Percentiles rank a stretch among this genome's conserved stretches.
Evolutionary conservation across 2,797 vertebrate genomes (phyloP).

Genomic region (Pelodytes ibericus): DNA sequence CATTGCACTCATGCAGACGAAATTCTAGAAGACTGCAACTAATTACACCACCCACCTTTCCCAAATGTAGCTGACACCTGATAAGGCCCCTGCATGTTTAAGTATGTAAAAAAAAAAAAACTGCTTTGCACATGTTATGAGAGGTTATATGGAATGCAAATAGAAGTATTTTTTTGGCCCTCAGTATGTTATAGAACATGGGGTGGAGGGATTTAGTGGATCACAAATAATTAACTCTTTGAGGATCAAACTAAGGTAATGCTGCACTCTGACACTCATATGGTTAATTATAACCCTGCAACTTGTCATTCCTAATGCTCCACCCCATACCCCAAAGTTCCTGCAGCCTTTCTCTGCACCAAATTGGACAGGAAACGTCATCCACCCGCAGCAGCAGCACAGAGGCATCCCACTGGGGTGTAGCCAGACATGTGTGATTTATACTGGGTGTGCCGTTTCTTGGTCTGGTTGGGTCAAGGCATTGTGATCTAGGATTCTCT

Average conservation of each 20-base stretch:
- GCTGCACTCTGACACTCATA: neutral
- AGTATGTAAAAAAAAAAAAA: neutral
- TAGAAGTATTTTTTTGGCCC: no score
- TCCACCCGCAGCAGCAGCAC: conserved; percentile 15
- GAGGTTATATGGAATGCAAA: no score
- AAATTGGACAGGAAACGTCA: conserved; percentile 23
- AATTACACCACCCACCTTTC: conserved; percentile 21
- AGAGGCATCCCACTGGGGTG: conserved; percentile 6
- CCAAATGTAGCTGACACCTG: conserved; percentile 28
- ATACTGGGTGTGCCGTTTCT: neutral
- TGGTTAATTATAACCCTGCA: conserved; percentile 2
- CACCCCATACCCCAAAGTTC: conserved; percentile 31
- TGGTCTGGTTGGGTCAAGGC: conserved; percentile 11
- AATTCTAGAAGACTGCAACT: conserved; percentile 41
- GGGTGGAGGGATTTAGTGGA: neutral
- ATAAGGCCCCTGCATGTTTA: conserved; percentile 21
- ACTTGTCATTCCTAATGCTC: conserved; percentile 13
- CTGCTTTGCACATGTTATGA: conserved; percentile 3
- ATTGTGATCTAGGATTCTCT: neutral
- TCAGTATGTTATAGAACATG: no score
- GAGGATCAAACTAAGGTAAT: neutral
- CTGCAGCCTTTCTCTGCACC: conserved; percentile 45
- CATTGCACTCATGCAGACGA: conserved; percentile 28
- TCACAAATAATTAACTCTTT: neutral
- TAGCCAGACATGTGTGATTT: neutral